Evolutionary conservation across 2,797 vertebrate species (phyloP).

Genomic region (Erethizon dorsatum): DNA sequence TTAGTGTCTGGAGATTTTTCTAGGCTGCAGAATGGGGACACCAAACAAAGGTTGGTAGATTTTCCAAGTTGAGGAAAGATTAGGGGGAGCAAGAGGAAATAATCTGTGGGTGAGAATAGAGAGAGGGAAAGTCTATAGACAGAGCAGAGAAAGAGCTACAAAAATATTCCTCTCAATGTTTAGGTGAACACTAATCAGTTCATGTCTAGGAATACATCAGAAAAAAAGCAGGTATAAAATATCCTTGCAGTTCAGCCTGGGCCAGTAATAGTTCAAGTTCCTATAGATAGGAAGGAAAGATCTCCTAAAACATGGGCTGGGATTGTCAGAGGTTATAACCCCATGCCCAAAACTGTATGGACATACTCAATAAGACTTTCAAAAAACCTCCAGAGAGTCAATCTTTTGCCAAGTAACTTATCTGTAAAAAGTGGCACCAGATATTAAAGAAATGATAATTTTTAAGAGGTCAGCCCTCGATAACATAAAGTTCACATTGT

Average conservation of each 20-base stretch:
- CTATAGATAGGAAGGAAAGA: background rate
- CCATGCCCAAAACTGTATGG: background rate
- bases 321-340: background rate
- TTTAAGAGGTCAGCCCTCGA: background rate
- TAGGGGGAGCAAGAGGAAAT: background rate
- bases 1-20: background rate
- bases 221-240: background rate
- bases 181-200: background rate
- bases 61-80: background rate
- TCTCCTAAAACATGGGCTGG: background rate
- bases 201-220: background rate
- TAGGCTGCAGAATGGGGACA: background rate
- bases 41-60: background rate
- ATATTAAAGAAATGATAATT: background rate
- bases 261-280: background rate
- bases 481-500: background rate
- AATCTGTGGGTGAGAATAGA: background rate
- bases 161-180: background rate
- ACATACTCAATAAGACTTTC: background rate
- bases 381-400: background rate
- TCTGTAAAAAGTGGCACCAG: background rate
- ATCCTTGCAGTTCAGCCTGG: background rate
- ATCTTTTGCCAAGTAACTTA: background rate
- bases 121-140: background rate
- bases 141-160: background rate